These are phyloP conservation scores for Centruroides vittatus DNA, from an alignment of 1,140 invertebrate species.

Conservation along the genomic window DNA sequence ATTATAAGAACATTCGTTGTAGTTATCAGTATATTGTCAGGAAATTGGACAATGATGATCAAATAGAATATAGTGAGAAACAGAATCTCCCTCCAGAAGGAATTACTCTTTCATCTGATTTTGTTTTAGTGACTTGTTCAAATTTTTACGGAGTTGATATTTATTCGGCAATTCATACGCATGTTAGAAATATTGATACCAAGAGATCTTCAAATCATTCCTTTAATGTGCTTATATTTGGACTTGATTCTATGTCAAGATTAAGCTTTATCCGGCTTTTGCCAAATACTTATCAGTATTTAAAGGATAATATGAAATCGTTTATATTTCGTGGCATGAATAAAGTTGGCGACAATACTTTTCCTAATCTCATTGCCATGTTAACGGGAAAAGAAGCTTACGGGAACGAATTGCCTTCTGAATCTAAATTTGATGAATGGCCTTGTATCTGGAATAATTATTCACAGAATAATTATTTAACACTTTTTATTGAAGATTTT, in stretches of 20 bases:
- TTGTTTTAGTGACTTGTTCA: constrained; percentile 3
- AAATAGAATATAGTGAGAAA: not conserved
- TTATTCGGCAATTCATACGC: constrained; percentile 10
- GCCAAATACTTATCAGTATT: constrained; percentile 42
- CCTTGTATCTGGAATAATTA: constrained; percentile 38
- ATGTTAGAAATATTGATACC: not conserved
- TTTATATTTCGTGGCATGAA: constrained; percentile 41
- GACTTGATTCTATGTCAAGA: constrained; percentile 24
- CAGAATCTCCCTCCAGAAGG: not conserved
- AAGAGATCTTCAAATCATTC: not conserved
- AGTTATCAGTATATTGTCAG: not conserved
- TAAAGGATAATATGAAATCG: constrained; percentile 49
- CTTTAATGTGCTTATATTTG: constrained; percentile 21
- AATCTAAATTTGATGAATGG: constrained; percentile 25
- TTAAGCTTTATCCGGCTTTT: constrained; percentile 23
- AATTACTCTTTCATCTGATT: not conserved
- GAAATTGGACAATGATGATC: not conserved
- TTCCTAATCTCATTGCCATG: constrained; percentile 30
- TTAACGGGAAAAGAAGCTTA: constrained; percentile 22
- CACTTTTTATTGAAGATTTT: constrained; percentile 35
- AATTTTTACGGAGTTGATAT: constrained; percentile 8
- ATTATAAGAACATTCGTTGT: not conserved
- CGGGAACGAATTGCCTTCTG: not conserved
- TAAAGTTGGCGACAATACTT: constrained; percentile 34
- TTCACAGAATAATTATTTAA: constrained; percentile 30